Evolutionary conservation across 2,797 vertebrate genomes (phyloP).

Genomic region (Acridotheres tristis): DNA sequence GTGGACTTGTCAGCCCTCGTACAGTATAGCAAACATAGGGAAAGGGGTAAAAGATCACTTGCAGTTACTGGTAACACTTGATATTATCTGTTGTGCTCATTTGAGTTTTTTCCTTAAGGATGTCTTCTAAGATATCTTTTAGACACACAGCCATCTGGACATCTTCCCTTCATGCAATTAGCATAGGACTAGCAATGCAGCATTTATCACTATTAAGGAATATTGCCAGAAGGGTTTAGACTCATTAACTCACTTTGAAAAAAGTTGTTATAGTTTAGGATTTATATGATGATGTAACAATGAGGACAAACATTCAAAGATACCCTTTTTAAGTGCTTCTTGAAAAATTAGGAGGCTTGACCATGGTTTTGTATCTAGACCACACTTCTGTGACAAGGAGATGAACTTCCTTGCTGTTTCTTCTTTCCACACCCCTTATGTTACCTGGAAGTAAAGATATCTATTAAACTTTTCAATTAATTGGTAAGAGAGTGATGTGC

Average conservation of each 20-base stretch:
- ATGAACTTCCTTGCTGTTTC: neutral
- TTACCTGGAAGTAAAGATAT: neutral
- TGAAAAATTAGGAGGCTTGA: neutral
- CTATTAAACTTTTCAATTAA: neutral
- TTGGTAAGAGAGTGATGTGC: no score
- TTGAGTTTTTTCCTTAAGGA: neutral
- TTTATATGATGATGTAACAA: neutral
- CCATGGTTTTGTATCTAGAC: neutral
- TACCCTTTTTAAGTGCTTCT: neutral
- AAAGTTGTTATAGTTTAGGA: neutral
- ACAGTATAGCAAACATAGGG: neutral
- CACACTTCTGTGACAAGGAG: neutral
- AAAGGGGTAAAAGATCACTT: neutral
- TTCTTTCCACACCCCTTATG: neutral
- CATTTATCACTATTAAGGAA: neutral
- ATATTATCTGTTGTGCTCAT: neutral
- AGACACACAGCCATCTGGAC: neutral
- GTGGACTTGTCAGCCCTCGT: neutral
- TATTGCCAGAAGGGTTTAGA: neutral
- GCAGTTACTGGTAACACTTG: neutral
- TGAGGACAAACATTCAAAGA: neutral
- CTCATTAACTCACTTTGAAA: neutral
- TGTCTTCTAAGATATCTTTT: neutral
- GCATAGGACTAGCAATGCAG: neutral
- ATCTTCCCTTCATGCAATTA: neutral